phyloP scores from a whole-genome alignment of 2,888 invertebrate species.

The Coelinius sp. region DNA sequence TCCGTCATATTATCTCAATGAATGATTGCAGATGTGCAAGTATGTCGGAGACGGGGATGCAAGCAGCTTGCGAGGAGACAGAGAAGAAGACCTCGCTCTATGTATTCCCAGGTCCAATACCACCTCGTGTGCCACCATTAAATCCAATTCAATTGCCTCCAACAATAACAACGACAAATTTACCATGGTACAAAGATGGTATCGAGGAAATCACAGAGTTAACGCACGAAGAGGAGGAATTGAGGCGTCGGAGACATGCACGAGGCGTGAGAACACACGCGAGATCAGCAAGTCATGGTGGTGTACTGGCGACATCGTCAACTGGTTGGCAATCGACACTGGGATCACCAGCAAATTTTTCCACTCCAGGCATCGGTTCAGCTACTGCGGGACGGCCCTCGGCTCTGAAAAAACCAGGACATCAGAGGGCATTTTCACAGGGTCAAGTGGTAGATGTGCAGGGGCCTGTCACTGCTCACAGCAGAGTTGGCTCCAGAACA shows the following conservation, averaged over 20 bases:
- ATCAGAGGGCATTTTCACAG: constrained; percentile 89
- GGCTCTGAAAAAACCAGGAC: constrained; percentile 81
- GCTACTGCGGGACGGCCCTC: constrained; percentile 74
- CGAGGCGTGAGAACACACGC: constrained; percentile 74
- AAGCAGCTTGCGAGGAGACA: constrained; percentile 69
- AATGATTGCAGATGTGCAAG: constrained; percentile 75
- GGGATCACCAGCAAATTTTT: constrained; percentile 30
- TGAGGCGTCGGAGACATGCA: constrained; percentile 60
- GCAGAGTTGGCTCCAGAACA: constrained; percentile 87
- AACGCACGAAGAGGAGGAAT: constrained; percentile 43
- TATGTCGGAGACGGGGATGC: constrained; percentile 80
- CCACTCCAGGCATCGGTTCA: constrained; percentile 28
- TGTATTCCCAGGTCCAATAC: constrained; percentile 61
- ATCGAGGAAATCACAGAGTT: constrained; percentile 43
- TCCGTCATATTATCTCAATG: not conserved
- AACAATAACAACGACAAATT: constrained; percentile 44
- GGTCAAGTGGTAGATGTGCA: constrained; percentile 84
- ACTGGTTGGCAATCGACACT: constrained; percentile 55
- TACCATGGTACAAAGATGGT: constrained; percentile 43
- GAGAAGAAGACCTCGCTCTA: constrained; percentile 64
- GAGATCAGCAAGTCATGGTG: constrained; percentile 89
- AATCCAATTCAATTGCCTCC: constrained; percentile 36
- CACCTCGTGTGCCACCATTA: constrained; percentile 43
- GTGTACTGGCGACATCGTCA: constrained; percentile 73
- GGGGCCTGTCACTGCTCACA: constrained; percentile 75